Evolutionary conservation across 2,797 vertebrate genomes (phyloP).

Genomic region (Spheniscus humboldti): DNA sequence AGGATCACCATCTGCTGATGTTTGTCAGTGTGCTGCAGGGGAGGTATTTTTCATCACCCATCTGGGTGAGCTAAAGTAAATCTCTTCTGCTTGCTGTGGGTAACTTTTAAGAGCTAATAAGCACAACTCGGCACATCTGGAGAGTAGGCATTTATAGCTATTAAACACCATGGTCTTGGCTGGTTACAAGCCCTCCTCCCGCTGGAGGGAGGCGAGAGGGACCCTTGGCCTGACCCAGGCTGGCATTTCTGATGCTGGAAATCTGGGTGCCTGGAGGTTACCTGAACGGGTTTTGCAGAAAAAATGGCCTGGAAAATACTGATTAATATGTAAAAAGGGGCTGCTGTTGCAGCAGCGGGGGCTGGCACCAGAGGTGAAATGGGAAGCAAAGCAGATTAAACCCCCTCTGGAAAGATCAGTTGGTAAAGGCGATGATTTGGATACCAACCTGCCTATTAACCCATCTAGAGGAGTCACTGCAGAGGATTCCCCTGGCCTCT

Average conservation of each 20-base stretch:
- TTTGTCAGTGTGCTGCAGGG: neutral
- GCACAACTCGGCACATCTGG: neutral
- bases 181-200: neutral
- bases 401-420: neutral
- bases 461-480: neutral
- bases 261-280: neutral
- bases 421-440: neutral
- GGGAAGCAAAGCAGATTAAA: neutral
- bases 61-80: neutral
- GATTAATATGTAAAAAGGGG: neutral
- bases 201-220: neutral
- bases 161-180: neutral
- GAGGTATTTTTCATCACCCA: neutral
- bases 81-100: neutral
- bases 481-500: neutral
- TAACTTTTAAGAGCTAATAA: neutral
- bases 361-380: neutral
- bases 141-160: neutral
- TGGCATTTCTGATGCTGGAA: neutral
- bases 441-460: neutral
- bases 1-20: neutral
- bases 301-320: neutral
- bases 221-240: neutral
- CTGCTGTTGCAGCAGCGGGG: neutral
- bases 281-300: neutral